Base-by-base conservation (phyloP, 2,797 vertebrate genomes). In the Aplochiton taeniatus region DNA sequence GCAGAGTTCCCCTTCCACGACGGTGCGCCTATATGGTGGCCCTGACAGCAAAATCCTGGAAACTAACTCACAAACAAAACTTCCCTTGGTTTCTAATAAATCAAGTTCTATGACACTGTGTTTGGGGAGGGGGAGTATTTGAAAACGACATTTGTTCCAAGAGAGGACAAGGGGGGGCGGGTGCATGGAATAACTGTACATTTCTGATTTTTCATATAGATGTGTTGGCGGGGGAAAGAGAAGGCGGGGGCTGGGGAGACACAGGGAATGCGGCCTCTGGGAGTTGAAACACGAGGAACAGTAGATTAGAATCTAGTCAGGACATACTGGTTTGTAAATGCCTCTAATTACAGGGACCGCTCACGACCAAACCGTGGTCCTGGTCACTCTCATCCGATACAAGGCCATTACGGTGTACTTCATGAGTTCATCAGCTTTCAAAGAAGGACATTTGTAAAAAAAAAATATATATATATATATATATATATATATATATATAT, bases 301-400 rank as follows among this genome's bases (percentile, higher is more conserved):
- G 76, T 76, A 88, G 78, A 90, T 89, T 85, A 87, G 74, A 63
- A 87, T 75, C 72, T 46, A 66, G 76, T 84, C 79, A 84, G 75
- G 84, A 78, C 70, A 75, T 89, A 90, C 81, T 53, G 44, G 79
- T 92, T 87, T 81, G 59, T 53, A 53, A 51, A 18, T 17, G 70
- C 61, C 76, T 76, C 72, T 79, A 80, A 82, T 84, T 77, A 75
- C 77, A 82, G 76, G 74, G 73, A 83, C 77, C 76, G 46, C 69
- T 75, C 79, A 68, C 69, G 68, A 77, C 77, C 69, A 58, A 71
- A 83, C 80, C 70, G 31, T 31, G 31, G 31, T 79, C 68, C 66
- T 66, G 69, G 73, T 72, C 66, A 56, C 10, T 65, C 71, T 86
- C 83, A 88, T 86, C 82, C 83, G 83, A 82, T 77, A 72, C 42